Evolutionary conservation across 92 coral and sea anemone species (phyloP), one percentile per base, ranked within the genome.

Genomic region (Porites rus): DNA sequence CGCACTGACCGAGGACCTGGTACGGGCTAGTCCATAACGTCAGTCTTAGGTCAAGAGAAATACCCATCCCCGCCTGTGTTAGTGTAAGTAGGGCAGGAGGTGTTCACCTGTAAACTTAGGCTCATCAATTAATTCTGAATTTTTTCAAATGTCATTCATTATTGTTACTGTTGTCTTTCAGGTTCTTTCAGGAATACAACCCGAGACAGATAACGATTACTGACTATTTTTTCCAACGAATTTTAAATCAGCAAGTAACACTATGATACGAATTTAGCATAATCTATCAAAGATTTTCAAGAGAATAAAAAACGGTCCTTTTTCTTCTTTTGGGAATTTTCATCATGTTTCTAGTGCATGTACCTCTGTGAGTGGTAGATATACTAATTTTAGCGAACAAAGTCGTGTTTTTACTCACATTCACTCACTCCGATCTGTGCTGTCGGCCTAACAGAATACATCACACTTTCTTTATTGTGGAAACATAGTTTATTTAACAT

Each of bases 121-220:
- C 46, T 38, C 46, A 38, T 38, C 46, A 6, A 38, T 4, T 4
- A 38, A 38, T 38, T 38, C 46, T 4, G 46, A 38, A 38, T 38
- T 38, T 38, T 38, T 38, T 38, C 46, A 38, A 9, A 6, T 10
- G 6, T 25, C 25, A 52, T 28, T 24, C 20, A 53, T 22, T 8
- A 72, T 60, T 13, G 22, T 67, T 59, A 10, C 7, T 17, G 5
- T 70, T 54, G 4, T 22, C 18, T 81, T 70, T 63, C 53, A 83
- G 87, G 87, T 24, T 83, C 87, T 72, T 83, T 83, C 73, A 74
- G 51, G 73, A 74, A 73, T 73, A 64, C 22, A 46, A 50, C 87
- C 76, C 79, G 58, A 5, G 65, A 59, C 52, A 83, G 87, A 73
- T 83, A 64, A 63, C 87, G 72, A 10, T 56, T 76, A 0, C 80